Percentiles rank a stretch among this genome's conserved stretches.
phyloP scores from a whole-genome alignment of 2,113 vertebrate genomes.

The Tragelaphus strepsiceros region DNA sequence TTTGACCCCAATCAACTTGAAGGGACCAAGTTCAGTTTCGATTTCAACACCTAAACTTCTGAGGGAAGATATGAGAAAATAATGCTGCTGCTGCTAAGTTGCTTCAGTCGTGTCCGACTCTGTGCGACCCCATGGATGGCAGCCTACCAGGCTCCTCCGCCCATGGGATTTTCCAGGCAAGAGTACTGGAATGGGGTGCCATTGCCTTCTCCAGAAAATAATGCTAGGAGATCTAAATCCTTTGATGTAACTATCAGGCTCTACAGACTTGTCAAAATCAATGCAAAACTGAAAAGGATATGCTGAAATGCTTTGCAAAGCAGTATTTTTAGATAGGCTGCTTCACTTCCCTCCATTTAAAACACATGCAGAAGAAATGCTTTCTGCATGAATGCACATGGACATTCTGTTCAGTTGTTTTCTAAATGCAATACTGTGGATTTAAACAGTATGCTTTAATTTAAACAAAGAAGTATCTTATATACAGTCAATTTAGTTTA shows the following conservation, averaged over 20 bases:
- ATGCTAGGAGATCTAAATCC: constrained; percentile 19
- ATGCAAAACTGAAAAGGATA: background rate
- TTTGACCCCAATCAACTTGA: background rate
- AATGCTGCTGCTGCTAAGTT: background rate
- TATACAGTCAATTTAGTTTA: constrained; percentile 68
- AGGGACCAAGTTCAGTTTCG: constrained; percentile 12
- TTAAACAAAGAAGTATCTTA: constrained; percentile 69
- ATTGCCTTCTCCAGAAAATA: background rate
- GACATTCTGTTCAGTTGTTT: constrained; percentile 76
- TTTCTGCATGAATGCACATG: constrained; percentile 73
- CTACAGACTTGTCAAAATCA: constrained; percentile 34
- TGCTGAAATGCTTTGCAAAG: constrained; percentile 61
- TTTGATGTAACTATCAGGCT: constrained; percentile 64
- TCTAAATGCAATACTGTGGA: constrained; percentile 71
- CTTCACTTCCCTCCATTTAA: constrained; percentile 63
- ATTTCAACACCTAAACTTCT: constrained; percentile 34
- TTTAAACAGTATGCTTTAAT: constrained; percentile 72
- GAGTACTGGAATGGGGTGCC: too few relatives aligned
- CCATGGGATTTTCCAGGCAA: too few relatives aligned
- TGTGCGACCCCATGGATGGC: too few relatives aligned
- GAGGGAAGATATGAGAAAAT: constrained; percentile 31
- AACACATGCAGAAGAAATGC: constrained; percentile 75
- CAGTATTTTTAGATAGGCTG: constrained; percentile 77
- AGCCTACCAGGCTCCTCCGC: too few relatives aligned
- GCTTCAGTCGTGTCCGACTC: too few relatives aligned